phyloP scores from a whole-genome alignment of 2,797 vertebrate genomes.

The Siniperca scherzeri region DNA sequence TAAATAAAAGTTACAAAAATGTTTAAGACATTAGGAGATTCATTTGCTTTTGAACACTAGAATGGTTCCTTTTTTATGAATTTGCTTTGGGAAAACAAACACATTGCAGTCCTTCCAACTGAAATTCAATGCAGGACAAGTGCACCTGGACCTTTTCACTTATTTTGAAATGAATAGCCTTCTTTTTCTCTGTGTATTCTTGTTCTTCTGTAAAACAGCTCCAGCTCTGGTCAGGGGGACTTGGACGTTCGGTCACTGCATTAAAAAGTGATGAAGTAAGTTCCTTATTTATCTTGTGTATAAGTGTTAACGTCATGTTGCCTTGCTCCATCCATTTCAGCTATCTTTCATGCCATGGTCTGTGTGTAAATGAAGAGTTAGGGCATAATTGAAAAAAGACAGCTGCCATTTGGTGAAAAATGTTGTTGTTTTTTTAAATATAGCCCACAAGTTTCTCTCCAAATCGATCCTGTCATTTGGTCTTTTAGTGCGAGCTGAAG shows the following conservation, averaged over 20 bases:
- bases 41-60: background rate
- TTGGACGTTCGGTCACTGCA: constrained; percentile 79
- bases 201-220: constrained; percentile 78
- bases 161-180: background rate
- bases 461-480: background rate
- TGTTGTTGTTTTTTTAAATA: background rate
- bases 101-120: background rate
- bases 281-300: background rate
- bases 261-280: constrained; percentile 77
- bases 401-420: background rate
- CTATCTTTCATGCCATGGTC: background rate
- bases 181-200: constrained; percentile 3
- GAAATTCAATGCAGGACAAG: background rate
- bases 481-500: constrained; percentile 46
- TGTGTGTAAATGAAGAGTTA: background rate
- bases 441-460: background rate
- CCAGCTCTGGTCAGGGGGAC: constrained; percentile 90
- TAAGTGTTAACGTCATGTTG: background rate
- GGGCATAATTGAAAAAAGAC: background rate
- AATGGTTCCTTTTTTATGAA: background rate
- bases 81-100: background rate
- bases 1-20: background rate
- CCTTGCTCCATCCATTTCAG: background rate
- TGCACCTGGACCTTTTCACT: background rate
- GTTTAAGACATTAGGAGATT: background rate